Percentiles rank a stretch among this genome's conserved stretches.
phyloP scores from a whole-genome alignment of 2,797 vertebrate species.

The Alcedo quadribrachys region DNA sequence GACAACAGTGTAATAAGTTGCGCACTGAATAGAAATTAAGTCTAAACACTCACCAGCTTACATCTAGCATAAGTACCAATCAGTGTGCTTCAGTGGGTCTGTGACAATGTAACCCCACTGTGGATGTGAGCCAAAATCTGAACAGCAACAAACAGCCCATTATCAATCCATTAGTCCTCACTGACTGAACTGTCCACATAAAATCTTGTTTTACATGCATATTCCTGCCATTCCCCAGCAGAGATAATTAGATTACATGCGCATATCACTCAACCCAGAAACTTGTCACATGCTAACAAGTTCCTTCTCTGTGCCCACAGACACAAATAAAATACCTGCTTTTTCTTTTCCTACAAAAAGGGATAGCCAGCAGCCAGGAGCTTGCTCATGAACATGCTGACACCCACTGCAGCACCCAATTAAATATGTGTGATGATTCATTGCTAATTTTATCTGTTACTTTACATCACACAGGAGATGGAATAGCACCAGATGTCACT shows the following conservation, averaged over 20 bases:
- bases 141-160: conserved; percentile 51
- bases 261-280: conserved; percentile 50
- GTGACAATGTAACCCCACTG: neutral
- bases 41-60: neutral
- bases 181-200: conserved; percentile 40
- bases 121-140: conserved; percentile 32
- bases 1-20: neutral
- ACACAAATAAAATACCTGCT: conserved; percentile 24
- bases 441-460: neutral
- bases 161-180: conserved; percentile 59
- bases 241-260: conserved; percentile 68
- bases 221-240: conserved; percentile 51
- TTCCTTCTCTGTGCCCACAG: neutral
- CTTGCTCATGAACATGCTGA: rapidly evolving
- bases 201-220: conserved; percentile 62
- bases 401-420: neutral
- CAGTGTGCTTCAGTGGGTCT: neutral
- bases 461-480: neutral
- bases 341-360: neutral
- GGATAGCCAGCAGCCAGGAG: neutral
- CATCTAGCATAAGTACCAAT: neutral
- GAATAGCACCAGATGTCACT: neutral
- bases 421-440: neutral
- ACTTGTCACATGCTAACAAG: conserved; percentile 67
- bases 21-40: neutral